A percentile compares a stretch with the other conserved stretches of the same genome.
These are phyloP conservation scores for Micromesistius poutassou DNA, from an alignment of 2,797 vertebrate genomes.

Conservation along the genomic window DNA sequence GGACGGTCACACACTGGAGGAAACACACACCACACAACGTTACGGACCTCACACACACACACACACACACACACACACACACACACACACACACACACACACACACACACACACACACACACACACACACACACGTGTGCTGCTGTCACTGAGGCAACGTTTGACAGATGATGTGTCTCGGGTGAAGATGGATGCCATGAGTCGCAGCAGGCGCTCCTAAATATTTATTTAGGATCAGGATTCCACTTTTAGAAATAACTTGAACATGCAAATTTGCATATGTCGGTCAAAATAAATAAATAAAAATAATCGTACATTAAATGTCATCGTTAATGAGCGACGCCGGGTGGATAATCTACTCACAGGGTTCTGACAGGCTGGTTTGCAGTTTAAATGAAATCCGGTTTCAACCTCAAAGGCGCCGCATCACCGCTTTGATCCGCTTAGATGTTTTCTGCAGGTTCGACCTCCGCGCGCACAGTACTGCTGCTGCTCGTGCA, in stretches of 20 bases:
- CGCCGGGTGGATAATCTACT: neutral
- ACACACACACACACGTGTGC: conserved; percentile 27
- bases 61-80: conserved; percentile 39
- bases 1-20: conserved; percentile 36
- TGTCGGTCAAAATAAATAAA: neutral
- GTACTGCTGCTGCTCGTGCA: neutral
- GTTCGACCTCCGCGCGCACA: neutral
- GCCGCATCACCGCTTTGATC: neutral
- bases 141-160: conserved; percentile 25
- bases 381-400: neutral
- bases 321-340: neutral
- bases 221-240: neutral
- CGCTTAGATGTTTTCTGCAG: neutral
- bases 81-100: conserved; percentile 8
- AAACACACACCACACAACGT: conserved; percentile 17
- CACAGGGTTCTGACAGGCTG: neutral
- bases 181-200: neutral
- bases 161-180: neutral
- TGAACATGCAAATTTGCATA: neutral
- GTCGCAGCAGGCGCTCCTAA: neutral
- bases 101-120: conserved; percentile 5
- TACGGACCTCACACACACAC: conserved; percentile 37
- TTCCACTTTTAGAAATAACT: neutral
- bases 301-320: neutral
- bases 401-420: neutral